Percentiles rank a stretch among this genome's conserved stretches.
These are phyloP conservation scores for Drosophila micromelanica DNA, from an alignment of 1,140 invertebrate genomes.

Conservation along the genomic window DNA sequence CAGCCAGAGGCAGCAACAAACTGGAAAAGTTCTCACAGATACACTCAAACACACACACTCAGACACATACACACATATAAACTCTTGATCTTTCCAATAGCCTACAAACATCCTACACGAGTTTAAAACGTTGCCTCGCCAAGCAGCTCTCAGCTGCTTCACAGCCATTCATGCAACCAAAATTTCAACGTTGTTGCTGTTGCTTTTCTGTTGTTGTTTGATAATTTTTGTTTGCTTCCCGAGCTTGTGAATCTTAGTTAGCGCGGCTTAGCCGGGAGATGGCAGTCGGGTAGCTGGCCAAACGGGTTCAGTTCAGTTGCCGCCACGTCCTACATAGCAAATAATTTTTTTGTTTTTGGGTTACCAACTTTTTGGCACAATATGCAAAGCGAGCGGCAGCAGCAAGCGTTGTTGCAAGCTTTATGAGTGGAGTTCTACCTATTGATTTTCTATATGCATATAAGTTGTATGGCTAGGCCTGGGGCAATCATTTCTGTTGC, in stretches of 20 bases:
- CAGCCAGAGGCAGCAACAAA: conserved; percentile 37
- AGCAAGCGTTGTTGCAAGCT: conserved; percentile 10
- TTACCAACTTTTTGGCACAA: conserved; percentile 49
- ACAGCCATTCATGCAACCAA: conserved; percentile 78
- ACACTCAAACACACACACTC: conserved; percentile 39
- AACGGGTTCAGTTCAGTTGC: conserved; percentile 72
- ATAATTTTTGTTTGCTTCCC: conserved; percentile 63
- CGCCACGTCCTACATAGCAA: conserved; percentile 65
- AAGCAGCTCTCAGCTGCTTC: conserved; percentile 65
- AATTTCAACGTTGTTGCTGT: conserved; percentile 40
- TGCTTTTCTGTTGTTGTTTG: conserved; percentile 32
- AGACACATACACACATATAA: conserved; percentile 47
- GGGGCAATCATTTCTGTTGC: conserved; percentile 56
- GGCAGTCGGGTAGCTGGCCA: conserved; percentile 49
- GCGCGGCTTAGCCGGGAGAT: conserved; percentile 27
- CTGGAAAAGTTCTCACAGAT: conserved; percentile 73
- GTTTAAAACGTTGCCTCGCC: conserved; percentile 53
- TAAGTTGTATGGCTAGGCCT: conserved; percentile 25
- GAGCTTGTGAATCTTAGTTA: conserved; percentile 49
- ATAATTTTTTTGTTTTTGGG: conserved; percentile 59
- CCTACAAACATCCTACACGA: conserved; percentile 84
- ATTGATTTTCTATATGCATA: conserved; percentile 66
- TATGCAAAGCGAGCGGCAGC: conserved; percentile 48
- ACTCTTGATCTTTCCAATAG: conserved; percentile 84
- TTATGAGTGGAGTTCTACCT: conserved; percentile 58